These are phyloP conservation scores for Lingula anatina DNA, from an alignment of 2,888 invertebrate genomes.

Conservation along the genomic window DNA sequence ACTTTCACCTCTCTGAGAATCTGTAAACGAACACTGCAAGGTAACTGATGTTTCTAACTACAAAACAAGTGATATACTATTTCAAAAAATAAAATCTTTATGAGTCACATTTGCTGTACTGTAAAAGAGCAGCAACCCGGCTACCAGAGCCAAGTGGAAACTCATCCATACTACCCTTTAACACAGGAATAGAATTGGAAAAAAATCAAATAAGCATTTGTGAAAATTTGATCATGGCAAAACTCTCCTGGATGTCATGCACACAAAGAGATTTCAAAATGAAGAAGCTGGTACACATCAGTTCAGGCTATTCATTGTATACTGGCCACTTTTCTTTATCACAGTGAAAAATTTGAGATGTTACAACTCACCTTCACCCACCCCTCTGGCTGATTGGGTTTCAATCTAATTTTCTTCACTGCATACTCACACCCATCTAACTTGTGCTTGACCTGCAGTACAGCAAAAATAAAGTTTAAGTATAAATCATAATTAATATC, in stretches of 20 bases:
- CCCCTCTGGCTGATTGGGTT: conserved; percentile 36
- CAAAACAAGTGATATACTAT: too few relatives aligned
- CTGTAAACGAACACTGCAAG: conserved; percentile 13
- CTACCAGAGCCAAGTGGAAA: too few relatives aligned
- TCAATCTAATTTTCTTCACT: conserved; percentile 65
- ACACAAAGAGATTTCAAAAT: neutral
- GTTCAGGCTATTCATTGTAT: neutral
- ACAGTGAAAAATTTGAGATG: neutral
- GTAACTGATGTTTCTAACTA: too few relatives aligned
- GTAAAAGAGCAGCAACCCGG: too few relatives aligned
- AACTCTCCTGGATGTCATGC: too few relatives aligned
- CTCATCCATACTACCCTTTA: too few relatives aligned
- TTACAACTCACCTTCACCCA: conserved; percentile 27
- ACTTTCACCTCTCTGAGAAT: conserved; percentile 71
- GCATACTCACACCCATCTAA: conserved; percentile 75
- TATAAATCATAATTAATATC: neutral
- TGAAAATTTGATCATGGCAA: too few relatives aligned
- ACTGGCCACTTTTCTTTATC: neutral
- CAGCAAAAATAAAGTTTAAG: neutral
- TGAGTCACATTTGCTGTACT: too few relatives aligned
- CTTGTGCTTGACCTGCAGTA: conserved; percentile 58
- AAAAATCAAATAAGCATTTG: too few relatives aligned
- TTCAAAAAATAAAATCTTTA: too few relatives aligned
- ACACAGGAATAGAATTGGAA: too few relatives aligned
- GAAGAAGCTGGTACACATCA: neutral